Conservation (phyloP, 2,113 vertebrate species). For the Lagopus leucura region DNA sequence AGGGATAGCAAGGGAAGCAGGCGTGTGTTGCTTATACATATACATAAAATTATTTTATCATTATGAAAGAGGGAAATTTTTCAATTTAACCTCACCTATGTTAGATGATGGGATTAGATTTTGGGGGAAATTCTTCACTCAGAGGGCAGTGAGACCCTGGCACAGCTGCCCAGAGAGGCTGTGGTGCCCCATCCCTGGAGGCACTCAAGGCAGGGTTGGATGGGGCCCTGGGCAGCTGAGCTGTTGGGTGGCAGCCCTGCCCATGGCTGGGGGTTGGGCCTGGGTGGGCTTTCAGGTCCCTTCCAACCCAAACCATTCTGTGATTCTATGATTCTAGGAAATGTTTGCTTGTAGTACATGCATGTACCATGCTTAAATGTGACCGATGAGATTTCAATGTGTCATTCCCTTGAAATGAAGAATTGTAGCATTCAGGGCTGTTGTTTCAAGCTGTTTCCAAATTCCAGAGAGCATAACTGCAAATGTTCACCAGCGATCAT, state of each 20-base stretch:
- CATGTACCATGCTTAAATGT: not conserved
- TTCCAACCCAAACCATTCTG: not conserved
- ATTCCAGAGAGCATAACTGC: not conserved
- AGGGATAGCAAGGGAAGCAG: not conserved
- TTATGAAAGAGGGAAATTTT: not conserved
- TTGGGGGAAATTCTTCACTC: not conserved
- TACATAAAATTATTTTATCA: not conserved
- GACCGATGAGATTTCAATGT: not conserved
- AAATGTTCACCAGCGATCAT: not conserved
- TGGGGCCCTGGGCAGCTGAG: not conserved
- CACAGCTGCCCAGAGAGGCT: not conserved
- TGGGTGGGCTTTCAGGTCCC: not conserved
- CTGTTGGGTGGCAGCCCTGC: no score
- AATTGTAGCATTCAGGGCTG: not conserved
- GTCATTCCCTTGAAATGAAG: not conserved
- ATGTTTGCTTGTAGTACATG: not conserved
- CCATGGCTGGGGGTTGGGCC: not conserved
- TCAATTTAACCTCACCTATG: not conserved
- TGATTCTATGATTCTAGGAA: not conserved
- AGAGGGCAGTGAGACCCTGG: not conserved
- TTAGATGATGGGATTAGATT: not conserved
- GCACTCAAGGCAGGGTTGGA: not conserved
- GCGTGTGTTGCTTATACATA: not conserved
- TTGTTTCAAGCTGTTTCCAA: not conserved
- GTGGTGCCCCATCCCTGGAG: not conserved